These are phyloP conservation scores for Pogonomyrmex barbatus DNA, from an alignment of 1,140 invertebrate genomes.

Conservation along the genomic window DNA sequence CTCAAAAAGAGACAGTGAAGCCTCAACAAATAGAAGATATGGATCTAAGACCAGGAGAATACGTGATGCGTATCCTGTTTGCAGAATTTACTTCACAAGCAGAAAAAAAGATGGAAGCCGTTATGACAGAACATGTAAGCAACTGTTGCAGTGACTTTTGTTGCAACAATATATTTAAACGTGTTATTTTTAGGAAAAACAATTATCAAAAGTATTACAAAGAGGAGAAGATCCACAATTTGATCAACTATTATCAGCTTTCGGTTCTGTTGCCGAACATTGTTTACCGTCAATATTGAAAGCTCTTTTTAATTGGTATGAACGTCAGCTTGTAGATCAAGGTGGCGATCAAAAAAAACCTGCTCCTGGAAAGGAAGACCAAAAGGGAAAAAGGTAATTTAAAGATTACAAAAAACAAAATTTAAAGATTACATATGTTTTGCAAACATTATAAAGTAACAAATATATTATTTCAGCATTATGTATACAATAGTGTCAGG, in stretches of 20 bases:
- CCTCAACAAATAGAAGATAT: conserved; percentile 88
- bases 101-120: conserved; percentile 97
- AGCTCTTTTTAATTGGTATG: conserved; percentile 98
- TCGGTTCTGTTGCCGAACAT: conserved; percentile 98
- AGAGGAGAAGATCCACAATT: conserved; percentile 97
- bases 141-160: conserved; percentile 30
- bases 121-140: conserved; percentile 95
- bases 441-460: conserved; percentile 19
- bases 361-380: conserved; percentile 87
- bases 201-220: conserved; percentile 96
- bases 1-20: conserved; percentile 90
- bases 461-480: conserved; percentile 86
- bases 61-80: conserved; percentile 97
- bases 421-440: background rate
- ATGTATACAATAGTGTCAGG: conserved; percentile 90
- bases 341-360: conserved; percentile 87
- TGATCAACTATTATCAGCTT: conserved; percentile 97
- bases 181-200: conserved; percentile 90
- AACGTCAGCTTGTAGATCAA: conserved; percentile 92
- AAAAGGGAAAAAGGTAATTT: conserved; percentile 90
- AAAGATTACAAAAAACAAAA: conserved; percentile 87
- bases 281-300: conserved; percentile 97
- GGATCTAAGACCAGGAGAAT: conserved; percentile 94
- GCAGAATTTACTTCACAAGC: conserved; percentile 97
- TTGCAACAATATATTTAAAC: background rate